A percentile compares a stretch with the other conserved stretches of the same genome.
These are phyloP conservation scores for Drosophila prolongata DNA, from an alignment of 2,888 invertebrate genomes.

Conservation along the genomic window DNA sequence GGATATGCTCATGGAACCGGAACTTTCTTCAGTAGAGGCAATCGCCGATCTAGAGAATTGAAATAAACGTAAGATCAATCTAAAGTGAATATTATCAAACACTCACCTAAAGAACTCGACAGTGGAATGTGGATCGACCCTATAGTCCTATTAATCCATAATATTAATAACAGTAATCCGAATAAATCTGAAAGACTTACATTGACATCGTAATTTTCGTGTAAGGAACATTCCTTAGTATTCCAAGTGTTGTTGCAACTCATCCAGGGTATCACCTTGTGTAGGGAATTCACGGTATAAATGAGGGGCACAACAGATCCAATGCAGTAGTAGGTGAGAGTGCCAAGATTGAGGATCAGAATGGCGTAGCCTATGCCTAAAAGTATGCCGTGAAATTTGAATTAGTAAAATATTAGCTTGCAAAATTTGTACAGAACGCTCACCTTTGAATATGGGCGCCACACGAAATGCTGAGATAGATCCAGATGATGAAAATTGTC, in stretches of 20 bases:
- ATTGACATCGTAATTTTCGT: constrained; percentile 70
- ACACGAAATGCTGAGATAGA: constrained; percentile 93
- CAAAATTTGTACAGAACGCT: background rate
- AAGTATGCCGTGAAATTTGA: constrained; percentile 6
- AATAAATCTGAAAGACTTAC: constrained; percentile 43
- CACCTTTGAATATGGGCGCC: constrained; percentile 95
- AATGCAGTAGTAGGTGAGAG: constrained; percentile 92
- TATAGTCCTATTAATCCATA: constrained; percentile 48
- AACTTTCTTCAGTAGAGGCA: constrained; percentile 63
- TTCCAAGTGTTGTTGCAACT: constrained; percentile 93
- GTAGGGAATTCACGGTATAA: constrained; percentile 90
- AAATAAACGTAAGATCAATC: background rate
- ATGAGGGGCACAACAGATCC: constrained; percentile 93
- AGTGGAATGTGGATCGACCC: constrained; percentile 75
- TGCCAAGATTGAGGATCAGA: constrained; percentile 91
- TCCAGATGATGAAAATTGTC: constrained; percentile 93
- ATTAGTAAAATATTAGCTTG: background rate
- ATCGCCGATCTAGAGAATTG: constrained; percentile 64
- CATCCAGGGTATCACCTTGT: constrained; percentile 90
- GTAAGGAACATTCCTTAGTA: constrained; percentile 85
- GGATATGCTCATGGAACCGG: constrained; percentile 65
- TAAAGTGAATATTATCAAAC: accelerated
- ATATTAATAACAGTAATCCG: background rate
- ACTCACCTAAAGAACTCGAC: constrained; percentile 82
- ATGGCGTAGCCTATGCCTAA: constrained; percentile 88